Conservation (phyloP, 2,888 invertebrate genomes). For the Tiphia femorata region DNA sequence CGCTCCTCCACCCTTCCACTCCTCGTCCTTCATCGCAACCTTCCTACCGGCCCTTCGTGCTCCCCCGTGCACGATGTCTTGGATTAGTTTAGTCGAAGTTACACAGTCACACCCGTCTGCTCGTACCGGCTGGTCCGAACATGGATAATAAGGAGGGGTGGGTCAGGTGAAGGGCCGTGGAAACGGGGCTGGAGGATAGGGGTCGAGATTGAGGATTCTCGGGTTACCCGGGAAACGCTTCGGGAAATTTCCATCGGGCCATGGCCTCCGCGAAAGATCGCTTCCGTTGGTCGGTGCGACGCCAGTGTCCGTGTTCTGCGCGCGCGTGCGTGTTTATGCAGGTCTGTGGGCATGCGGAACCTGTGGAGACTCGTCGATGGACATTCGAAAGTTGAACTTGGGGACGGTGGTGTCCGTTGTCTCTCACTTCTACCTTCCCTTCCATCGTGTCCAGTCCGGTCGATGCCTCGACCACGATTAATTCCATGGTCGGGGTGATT, state of each 20-base stretch:
- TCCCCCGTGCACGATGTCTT: background rate
- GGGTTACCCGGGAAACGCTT: conserved; percentile 7
- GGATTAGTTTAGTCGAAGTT: conserved; percentile 34
- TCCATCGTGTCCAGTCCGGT: no score
- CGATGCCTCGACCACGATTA: no score
- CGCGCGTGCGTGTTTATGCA: no score
- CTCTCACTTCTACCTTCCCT: no score
- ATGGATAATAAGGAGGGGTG: conserved; percentile 28
- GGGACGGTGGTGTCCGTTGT: no score
- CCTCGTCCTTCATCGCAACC: conserved; percentile 14
- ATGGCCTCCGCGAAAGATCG: background rate
- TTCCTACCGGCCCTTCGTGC: background rate
- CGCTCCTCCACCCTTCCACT: conserved; percentile 2
- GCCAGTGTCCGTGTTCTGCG: no score
- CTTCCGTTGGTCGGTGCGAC: no score
- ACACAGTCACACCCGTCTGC: conserved; percentile 8
- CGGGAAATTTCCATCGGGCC: conserved; percentile 7
- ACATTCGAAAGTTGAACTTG: no score
- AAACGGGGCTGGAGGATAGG: background rate
- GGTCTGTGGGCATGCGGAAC: no score
- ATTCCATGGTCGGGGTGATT: no score
- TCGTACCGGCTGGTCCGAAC: conserved; percentile 7
- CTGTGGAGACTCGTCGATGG: no score
- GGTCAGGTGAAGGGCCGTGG: background rate
- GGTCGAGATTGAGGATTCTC: conserved; percentile 1